A percentile compares a stretch with the other conserved stretches of the same genome.
Conservation (phyloP, 2,888 invertebrate species). For the Diaprepes abbreviatus region DNA sequence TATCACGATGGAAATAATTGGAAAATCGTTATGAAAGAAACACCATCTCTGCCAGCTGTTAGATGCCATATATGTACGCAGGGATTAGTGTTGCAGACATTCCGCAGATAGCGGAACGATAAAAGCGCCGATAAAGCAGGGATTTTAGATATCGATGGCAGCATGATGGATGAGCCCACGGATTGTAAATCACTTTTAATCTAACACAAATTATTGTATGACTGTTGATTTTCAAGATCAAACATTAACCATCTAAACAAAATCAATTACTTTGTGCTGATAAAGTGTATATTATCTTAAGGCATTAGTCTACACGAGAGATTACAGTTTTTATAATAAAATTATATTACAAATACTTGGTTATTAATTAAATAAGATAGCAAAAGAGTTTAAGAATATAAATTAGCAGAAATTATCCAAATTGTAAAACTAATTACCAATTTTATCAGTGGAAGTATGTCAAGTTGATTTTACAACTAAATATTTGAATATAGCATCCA, state of each 20-base stretch:
- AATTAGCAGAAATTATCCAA: too few relatives aligned
- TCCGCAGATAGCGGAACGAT: conserved; percentile 65
- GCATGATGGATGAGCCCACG: conserved; percentile 67
- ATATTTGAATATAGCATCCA: too few relatives aligned
- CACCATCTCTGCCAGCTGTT: conserved; percentile 30
- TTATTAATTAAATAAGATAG: too few relatives aligned
- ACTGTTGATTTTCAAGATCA: conserved; percentile 57
- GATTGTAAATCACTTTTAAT: conserved; percentile 69
- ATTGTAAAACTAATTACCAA: too few relatives aligned
- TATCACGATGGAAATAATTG: conserved; percentile 24
- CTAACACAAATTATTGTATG: conserved; percentile 64
- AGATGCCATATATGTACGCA: conserved; percentile 54
- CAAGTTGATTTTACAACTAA: too few relatives aligned
- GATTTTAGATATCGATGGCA: conserved; percentile 68
- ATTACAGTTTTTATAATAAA: too few relatives aligned
- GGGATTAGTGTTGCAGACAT: conserved; percentile 65
- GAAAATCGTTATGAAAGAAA: conserved; percentile 42
- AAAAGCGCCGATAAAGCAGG: conserved; percentile 67
- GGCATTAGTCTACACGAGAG: background rate
- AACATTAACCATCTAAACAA: conserved; percentile 46
- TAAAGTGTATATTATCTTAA: conserved; percentile 30
- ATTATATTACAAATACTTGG: too few relatives aligned
- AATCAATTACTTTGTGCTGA: conserved; percentile 45
- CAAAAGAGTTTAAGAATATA: too few relatives aligned
- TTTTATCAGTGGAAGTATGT: too few relatives aligned